Evolutionary conservation across 1,140 invertebrate species (phyloP).

Genomic region (Eulimnadia texana): DNA sequence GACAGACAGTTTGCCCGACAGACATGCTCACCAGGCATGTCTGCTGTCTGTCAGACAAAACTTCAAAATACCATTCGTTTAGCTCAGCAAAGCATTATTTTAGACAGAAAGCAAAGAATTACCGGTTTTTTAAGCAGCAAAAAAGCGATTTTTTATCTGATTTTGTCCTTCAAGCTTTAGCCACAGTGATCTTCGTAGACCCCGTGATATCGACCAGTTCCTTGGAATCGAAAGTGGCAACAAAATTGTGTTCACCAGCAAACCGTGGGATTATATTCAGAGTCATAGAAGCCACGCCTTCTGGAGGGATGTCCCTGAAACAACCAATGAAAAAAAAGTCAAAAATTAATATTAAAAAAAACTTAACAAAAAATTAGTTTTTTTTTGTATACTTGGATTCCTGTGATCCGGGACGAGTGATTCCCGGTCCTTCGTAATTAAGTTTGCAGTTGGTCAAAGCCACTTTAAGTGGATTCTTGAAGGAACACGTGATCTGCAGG

Average conservation of each 20-base stretch:
- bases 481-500: conserved; percentile 39
- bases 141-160: too few relatives aligned
- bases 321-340: conserved; percentile 18
- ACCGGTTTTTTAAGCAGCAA: too few relatives aligned
- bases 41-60: too few relatives aligned
- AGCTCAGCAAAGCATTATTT: too few relatives aligned
- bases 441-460: conserved; percentile 45
- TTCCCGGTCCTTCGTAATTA: conserved; percentile 48
- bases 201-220: conserved; percentile 49
- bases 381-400: conserved; percentile 27
- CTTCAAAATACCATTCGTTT: too few relatives aligned
- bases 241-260: conserved; percentile 36
- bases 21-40: too few relatives aligned
- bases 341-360: conserved; percentile 1
- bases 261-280: conserved; percentile 38
- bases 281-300: conserved; percentile 35
- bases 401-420: conserved; percentile 40
- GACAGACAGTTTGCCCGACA: too few relatives aligned
- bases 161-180: not conserved
- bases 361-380: conserved; percentile 3
- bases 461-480: conserved; percentile 49
- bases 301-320: conserved; percentile 38
- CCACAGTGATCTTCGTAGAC: conserved; percentile 35
- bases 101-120: too few relatives aligned
- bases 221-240: conserved; percentile 47